Evolutionary conservation across 2,113 vertebrate genomes (phyloP).

Genomic region (Xiphophorus hellerii): DNA sequence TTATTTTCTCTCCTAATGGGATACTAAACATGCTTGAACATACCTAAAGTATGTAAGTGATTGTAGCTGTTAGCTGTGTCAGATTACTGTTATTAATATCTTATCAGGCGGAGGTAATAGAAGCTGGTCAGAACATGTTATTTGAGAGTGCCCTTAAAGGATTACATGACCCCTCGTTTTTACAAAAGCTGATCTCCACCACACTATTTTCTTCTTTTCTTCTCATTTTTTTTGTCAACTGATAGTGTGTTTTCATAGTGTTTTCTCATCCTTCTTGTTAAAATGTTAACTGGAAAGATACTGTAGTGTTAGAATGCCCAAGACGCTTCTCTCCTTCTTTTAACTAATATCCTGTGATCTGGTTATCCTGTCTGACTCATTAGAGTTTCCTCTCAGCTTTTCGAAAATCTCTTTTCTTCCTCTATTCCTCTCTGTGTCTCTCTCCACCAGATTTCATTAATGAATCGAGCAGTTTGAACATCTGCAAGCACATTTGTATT

Average conservation of each 20-base stretch:
- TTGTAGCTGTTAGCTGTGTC: conserved; percentile 5
- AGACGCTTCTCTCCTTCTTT: conserved; percentile 25
- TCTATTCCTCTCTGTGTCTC: conserved; percentile 13
- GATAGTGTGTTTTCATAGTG: not conserved
- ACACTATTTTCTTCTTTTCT: not conserved
- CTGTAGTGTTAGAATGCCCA: not conserved
- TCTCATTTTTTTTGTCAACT: not conserved
- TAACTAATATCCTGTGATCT: conserved; percentile 44
- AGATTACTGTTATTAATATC: conserved; percentile 6
- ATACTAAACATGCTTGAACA: not conserved
- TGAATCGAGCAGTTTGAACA: conserved; percentile 31
- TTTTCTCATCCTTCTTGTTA: not conserved
- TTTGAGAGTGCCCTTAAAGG: conserved; percentile 1
- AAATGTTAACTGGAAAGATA: not conserved
- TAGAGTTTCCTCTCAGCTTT: conserved; percentile 25
- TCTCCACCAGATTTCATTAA: conserved; percentile 36
- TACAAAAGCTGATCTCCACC: not conserved
- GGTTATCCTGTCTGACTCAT: conserved; percentile 42
- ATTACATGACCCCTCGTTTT: conserved; percentile 7
- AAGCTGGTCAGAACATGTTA: not conserved
- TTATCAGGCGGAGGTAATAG: conserved; percentile 1
- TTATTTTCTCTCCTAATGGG: too few relatives aligned
- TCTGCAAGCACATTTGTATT: conserved; percentile 25
- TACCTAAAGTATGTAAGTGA: not conserved
- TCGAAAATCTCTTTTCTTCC: conserved; percentile 28